A percentile compares a stretch with the other conserved stretches of the same genome.
phyloP scores from a whole-genome alignment of 2,888 invertebrate genomes.

The Synergus umbraculus region DNA sequence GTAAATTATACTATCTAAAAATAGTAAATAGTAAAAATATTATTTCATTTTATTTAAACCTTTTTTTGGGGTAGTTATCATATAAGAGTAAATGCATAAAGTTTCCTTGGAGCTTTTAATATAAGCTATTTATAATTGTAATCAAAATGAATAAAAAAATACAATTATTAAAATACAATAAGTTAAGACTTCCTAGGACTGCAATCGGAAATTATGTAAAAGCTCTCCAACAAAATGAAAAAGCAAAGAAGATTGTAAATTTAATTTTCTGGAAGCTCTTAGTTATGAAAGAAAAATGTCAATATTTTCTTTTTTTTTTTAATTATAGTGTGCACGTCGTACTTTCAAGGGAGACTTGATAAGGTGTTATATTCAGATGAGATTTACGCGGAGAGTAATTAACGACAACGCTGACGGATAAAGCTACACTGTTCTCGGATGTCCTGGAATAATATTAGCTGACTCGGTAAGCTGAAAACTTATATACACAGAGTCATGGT shows the following conservation, averaged over 20 bases:
- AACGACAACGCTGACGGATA: constrained; percentile 32
- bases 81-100: neutral
- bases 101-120: neutral
- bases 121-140: no score
- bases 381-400: constrained; percentile 36
- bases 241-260: neutral
- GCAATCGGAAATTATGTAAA: neutral
- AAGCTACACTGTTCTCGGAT: constrained; percentile 34
- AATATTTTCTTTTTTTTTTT: constrained; percentile 11
- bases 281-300: constrained; percentile 28
- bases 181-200: neutral
- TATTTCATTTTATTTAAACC: no score
- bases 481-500: neutral
- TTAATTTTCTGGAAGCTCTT: constrained; percentile 14
- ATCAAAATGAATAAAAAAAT: no score
- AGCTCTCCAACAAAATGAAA: neutral
- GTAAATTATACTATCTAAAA: no score
- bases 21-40: no score
- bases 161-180: neutral
- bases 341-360: constrained; percentile 7
- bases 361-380: constrained; percentile 20
- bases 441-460: constrained; percentile 35
- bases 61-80: no score
- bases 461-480: constrained; percentile 18
- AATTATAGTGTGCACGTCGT: constrained; percentile 16